Conservation (phyloP, 2,113 vertebrate genomes). For the Noturus placidus region DNA sequence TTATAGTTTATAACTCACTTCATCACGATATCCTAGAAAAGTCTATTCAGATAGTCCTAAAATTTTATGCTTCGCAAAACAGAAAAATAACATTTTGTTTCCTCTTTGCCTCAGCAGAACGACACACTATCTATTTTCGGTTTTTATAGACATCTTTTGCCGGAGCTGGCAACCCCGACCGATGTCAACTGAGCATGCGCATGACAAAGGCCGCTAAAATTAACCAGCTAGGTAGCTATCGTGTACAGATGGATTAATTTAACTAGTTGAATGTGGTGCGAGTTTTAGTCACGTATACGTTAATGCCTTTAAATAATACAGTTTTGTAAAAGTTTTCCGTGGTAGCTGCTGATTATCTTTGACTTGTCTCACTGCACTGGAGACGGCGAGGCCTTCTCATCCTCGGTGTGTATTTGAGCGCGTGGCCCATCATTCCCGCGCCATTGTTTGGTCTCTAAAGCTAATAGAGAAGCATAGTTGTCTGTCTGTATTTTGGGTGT, state of each 20-base stretch:
- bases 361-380: background rate
- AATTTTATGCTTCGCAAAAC: no score
- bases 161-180: background rate
- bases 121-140: no score
- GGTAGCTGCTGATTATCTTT: background rate
- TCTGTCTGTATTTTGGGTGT: background rate
- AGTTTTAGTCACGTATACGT: background rate
- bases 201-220: background rate
- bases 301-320: background rate
- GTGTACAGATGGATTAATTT: background rate
- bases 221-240: background rate
- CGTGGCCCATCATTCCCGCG: background rate
- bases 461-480: background rate
- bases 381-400: background rate
- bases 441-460: background rate
- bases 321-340: background rate
- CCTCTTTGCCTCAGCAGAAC: no score
- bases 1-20: no score
- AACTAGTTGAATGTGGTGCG: background rate
- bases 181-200: constrained; percentile 1
- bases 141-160: background rate
- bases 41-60: no score
- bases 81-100: no score
- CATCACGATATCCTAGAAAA: no score
- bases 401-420: background rate